Percentiles rank a stretch among this genome's conserved stretches.
Conservation (phyloP, 1,140 invertebrate genomes). For the Kradibia gibbosae region DNA sequence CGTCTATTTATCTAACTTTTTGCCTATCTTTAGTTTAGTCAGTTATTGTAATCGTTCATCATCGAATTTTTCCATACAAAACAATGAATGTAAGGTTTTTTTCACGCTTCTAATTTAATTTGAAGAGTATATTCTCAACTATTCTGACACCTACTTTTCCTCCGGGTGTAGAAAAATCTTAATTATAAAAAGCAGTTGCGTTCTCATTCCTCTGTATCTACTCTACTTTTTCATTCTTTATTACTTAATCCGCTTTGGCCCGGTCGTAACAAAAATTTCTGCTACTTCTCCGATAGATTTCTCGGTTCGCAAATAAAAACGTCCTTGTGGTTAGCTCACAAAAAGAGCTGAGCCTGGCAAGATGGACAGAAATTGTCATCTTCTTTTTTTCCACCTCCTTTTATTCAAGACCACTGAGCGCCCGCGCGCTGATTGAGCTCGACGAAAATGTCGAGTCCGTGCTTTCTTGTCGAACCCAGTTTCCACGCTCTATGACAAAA, state of each 20-base stretch:
- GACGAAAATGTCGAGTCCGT: slow-evolving; percentile 40
- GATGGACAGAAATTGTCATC: slow-evolving; percentile 29
- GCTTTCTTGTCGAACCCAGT: background rate
- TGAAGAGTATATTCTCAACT: background rate
- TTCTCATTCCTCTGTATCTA: background rate
- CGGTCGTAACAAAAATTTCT: slow-evolving; percentile 28
- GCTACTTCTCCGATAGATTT: slow-evolving; percentile 10
- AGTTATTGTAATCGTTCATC: too few species aligned
- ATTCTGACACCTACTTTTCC: background rate
- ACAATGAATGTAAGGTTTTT: background rate
- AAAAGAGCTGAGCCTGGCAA: slow-evolving; percentile 37
- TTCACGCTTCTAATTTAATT: background rate
- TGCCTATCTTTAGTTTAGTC: too few species aligned
- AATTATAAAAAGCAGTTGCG: background rate
- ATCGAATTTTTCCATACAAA: background rate
- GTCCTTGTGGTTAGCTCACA: slow-evolving; percentile 22
- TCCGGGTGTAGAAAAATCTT: background rate
- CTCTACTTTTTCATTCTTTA: background rate
- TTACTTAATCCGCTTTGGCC: background rate
- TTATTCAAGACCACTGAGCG: slow-evolving; percentile 30
- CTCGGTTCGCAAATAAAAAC: background rate
- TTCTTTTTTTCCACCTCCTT: slow-evolving; percentile 1
- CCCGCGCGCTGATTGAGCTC: slow-evolving; percentile 32
- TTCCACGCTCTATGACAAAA: background rate
- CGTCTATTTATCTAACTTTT: too few species aligned